Conservation (phyloP, 2,113 vertebrate genomes). For the Mesembrinibis cayennensis region DNA sequence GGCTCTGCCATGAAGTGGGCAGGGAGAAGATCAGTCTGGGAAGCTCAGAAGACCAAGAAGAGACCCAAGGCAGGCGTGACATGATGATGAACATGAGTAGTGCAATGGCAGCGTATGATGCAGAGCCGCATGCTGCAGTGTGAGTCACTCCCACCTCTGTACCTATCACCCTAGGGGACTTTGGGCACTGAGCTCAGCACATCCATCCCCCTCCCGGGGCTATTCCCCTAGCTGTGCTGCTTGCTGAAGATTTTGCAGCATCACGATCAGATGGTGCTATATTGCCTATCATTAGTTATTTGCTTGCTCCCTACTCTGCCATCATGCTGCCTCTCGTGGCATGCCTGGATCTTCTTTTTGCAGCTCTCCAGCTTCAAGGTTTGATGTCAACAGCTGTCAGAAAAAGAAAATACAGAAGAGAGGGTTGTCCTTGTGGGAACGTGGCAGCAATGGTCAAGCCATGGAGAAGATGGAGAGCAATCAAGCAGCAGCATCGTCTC, state of each 20-base stretch:
- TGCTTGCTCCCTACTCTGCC: not conserved
- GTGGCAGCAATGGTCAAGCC: rapidly evolving
- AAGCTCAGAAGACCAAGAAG: not conserved
- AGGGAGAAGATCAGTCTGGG: not conserved
- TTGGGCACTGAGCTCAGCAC: not conserved
- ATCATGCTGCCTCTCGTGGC: not conserved
- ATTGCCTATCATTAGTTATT: not conserved
- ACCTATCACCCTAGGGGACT: not conserved
- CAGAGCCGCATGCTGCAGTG: rapidly evolving
- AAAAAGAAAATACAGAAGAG: not conserved
- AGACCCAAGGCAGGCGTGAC: not conserved
- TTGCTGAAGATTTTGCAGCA: not conserved
- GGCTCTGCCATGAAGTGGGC: not conserved
- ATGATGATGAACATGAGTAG: rapidly evolving
- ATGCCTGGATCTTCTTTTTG: not conserved
- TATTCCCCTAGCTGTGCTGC: not conserved
- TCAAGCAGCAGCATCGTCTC: rapidly evolving
- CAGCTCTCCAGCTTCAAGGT: not conserved
- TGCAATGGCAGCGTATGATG: too few relatives aligned
- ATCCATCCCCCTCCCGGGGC: not conserved
- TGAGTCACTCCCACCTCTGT: not conserved
- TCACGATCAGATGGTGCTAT: rapidly evolving
- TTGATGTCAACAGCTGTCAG: not conserved
- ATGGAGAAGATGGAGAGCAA: not conserved
- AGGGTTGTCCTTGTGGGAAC: not conserved